Base-by-base conservation (phyloP, 2,888 invertebrate species). In the Leptopilina syphax region DNA sequence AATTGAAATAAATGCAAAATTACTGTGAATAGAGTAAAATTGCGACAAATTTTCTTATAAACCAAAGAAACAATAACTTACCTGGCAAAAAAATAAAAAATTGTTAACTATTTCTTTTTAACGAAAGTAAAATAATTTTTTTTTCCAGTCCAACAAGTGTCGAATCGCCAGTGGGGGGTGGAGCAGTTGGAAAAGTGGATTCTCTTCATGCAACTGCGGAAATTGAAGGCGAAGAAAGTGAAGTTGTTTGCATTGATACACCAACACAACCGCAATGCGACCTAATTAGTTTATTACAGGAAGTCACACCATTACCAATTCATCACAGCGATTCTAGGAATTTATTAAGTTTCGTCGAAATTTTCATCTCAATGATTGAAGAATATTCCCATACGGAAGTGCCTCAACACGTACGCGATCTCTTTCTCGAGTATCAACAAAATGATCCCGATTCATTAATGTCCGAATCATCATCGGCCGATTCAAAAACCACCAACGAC, bases 211-310 rank as follows among this genome's bases (percentile, higher is more conserved):
- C 96, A 6, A 95, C 95, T 0, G 97, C 97, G 0, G 97, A 97
- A 91, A 94, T 97, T n/a, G 97, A 97, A 90, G 96, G 95, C 0
- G 95, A 96, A 85, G 96, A 96, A 88, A 95, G 95, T 0, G 96
- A 96, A 88, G 93, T 96, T 8, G 95, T 97, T 0, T 94, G 94
- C 60, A 95, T 96, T 24, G 97, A 97, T 85, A 95, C 96, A 0
- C 96, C 97, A 0, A 94, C 95, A 8, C 93, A 94, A 67, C 96
- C 96, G 1, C 94, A 95, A 86, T 94, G 94, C 81, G 95, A 97
- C 91, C 92, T 97, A 77, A 93, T 95, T 84, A 94, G 95, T 65
- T 91, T 97, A 60, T 91, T 97, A n/a, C 95, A 95, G 88, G 95
- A 96, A 92, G 95, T 95, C 81, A 91, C 92, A 1, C 93, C 93